These are phyloP conservation scores for Timema cristinae DNA, from an alignment of 2,888 invertebrate species.

Conservation along the genomic window DNA sequence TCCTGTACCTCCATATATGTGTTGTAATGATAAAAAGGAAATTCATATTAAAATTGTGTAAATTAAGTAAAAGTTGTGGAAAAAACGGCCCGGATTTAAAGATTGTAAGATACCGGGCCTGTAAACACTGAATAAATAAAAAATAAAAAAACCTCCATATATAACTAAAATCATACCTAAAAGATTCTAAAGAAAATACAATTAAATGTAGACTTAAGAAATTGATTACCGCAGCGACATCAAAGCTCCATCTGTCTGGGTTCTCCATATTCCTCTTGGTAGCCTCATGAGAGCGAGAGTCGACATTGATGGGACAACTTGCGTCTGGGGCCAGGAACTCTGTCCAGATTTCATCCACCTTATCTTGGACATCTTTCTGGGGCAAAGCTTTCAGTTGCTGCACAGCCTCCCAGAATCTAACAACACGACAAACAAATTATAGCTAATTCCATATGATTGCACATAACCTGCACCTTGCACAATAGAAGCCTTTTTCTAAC, in stretches of 20 bases:
- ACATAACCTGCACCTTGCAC: no score
- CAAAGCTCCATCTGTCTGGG: slow-evolving; percentile 92
- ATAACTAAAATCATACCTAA: not conserved
- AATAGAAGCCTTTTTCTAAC: no score
- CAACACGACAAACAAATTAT: no score
- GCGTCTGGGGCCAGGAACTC: slow-evolving; percentile 94
- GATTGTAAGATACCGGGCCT: no score
- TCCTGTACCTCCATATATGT: no score
- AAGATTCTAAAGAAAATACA: not conserved
- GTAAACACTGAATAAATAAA: no score
- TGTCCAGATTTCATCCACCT: slow-evolving; percentile 84
- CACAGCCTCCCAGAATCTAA: slow-evolving; percentile 92
- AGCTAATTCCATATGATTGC: no score
- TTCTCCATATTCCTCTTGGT: slow-evolving; percentile 76
- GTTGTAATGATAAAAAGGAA: no score
- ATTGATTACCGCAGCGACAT: slow-evolving; percentile 84
- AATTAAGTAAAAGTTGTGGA: no score
- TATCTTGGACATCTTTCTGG: slow-evolving; percentile 73
- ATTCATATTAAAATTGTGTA: no score
- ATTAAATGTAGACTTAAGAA: not conserved
- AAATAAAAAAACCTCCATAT: no score
- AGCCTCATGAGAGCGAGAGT: slow-evolving; percentile 83
- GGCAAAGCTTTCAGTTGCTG: slow-evolving; percentile 88
- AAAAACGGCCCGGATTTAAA: no score
- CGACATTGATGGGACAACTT: slow-evolving; percentile 95